A percentile compares a stretch with the other conserved stretches of the same genome.
These are phyloP conservation scores for Drosophila mayaguana DNA, from an alignment of 2,888 invertebrate species.

Conservation along the genomic window DNA sequence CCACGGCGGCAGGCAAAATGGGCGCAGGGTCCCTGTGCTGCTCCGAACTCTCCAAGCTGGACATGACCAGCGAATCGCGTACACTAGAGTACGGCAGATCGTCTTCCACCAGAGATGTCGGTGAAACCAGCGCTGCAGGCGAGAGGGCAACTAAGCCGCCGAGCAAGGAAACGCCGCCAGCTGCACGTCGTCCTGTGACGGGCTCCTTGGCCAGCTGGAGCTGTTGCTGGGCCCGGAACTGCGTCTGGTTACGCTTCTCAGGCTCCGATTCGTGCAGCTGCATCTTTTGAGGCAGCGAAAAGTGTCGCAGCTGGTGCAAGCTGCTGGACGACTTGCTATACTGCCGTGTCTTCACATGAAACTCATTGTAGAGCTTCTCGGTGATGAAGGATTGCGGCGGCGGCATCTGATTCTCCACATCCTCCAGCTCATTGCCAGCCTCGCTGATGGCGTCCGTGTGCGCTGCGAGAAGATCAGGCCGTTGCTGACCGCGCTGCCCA, in stretches of 20 bases:
- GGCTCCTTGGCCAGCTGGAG: slow-evolving; percentile 63
- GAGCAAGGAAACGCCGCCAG: slow-evolving; percentile 78
- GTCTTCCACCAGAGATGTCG: slow-evolving; percentile 85
- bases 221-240: slow-evolving; percentile 63
- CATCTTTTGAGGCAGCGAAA: slow-evolving; percentile 84
- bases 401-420: slow-evolving; percentile 80
- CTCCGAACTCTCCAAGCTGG: slow-evolving; percentile 70
- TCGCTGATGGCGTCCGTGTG: slow-evolving; percentile 82
- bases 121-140: slow-evolving; percentile 62
- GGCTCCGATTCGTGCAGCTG: slow-evolving; percentile 86
- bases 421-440: slow-evolving; percentile 82
- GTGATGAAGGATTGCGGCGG: slow-evolving; percentile 89
- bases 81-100: slow-evolving; percentile 90
- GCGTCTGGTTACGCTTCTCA: slow-evolving; percentile 83
- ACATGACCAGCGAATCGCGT: slow-evolving; percentile 87
- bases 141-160: slow-evolving; percentile 56
- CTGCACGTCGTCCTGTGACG: slow-evolving; percentile 81
- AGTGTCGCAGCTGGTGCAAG: slow-evolving; percentile 85
- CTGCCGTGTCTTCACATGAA: slow-evolving; percentile 90
- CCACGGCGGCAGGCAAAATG: slow-evolving; percentile 68
- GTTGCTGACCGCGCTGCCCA: slow-evolving; percentile 62
- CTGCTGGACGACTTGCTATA: slow-evolving; percentile 89
- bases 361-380: slow-evolving; percentile 89
- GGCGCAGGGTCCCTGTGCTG: slow-evolving; percentile 27
- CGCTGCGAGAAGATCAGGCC: slow-evolving; percentile 82